Evolutionary conservation across 2,113 vertebrate genomes (phyloP).

Genomic region (Gallinago jamesoni): DNA sequence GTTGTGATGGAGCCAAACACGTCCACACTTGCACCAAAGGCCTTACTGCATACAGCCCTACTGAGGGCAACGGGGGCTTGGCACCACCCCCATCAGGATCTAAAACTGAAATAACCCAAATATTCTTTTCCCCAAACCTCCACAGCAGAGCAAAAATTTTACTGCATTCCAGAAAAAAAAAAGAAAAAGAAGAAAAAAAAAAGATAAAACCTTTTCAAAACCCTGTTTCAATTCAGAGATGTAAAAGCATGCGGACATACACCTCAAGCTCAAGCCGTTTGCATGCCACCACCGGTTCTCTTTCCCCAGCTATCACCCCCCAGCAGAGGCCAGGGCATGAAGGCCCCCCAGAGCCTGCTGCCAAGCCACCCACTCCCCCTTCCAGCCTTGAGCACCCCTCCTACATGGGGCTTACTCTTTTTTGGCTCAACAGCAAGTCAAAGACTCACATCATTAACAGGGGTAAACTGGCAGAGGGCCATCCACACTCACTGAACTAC

Average conservation of each 20-base stretch:
- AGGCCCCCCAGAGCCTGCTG: background rate
- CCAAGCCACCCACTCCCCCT: background rate
- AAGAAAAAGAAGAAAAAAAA: accelerated
- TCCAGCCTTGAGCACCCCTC: background rate
- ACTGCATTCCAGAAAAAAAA: background rate
- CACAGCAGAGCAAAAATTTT: background rate
- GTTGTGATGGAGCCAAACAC: background rate
- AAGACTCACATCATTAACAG: background rate
- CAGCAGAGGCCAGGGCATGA: background rate
- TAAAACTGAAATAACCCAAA: background rate
- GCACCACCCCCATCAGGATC: background rate
- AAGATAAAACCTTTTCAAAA: background rate
- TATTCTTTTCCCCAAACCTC: background rate
- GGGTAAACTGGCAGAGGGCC: background rate
- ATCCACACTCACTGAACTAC: background rate
- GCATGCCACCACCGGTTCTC: background rate
- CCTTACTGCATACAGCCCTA: background rate
- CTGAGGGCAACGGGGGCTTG: background rate
- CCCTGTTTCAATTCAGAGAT: background rate
- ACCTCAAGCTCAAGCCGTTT: background rate
- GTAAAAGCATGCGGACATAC: background rate
- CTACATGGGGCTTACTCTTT: background rate
- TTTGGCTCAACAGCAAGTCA: background rate
- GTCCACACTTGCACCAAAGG: background rate
- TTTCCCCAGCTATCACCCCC: background rate